These are phyloP conservation scores for Parthenolecanium corni DNA, from an alignment of 2,888 invertebrate genomes.

Conservation along the genomic window DNA sequence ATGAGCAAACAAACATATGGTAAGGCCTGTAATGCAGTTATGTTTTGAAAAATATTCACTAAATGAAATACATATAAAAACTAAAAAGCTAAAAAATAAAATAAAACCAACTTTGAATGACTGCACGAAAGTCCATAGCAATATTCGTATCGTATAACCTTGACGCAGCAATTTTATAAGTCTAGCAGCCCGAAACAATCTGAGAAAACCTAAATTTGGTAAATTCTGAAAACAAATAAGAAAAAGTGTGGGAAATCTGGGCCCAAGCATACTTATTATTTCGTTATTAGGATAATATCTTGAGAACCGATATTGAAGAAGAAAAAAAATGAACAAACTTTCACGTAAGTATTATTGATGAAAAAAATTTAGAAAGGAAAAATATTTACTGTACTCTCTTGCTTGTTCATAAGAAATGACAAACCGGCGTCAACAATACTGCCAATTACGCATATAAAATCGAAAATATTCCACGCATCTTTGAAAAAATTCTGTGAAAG, in stretches of 20 bases:
- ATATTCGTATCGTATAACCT: slow-evolving; percentile 98
- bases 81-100: not conserved
- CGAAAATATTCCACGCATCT: slow-evolving; percentile 99
- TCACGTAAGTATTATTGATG: no score
- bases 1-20: slow-evolving; percentile 99
- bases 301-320: no score
- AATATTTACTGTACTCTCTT: not conserved
- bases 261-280: no score
- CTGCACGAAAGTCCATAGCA: slow-evolving; percentile 99
- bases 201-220: slow-evolving; percentile 96
- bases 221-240: no score
- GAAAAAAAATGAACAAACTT: not conserved
- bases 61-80: not conserved
- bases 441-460: slow-evolving; percentile 99
- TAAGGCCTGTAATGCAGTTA: slow-evolving; percentile 65
- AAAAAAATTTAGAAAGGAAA: no score
- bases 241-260: no score
- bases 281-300: no score
- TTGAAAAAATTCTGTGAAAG: slow-evolving; percentile 91
- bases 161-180: slow-evolving; percentile 97
- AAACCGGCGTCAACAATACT: slow-evolving; percentile 97
- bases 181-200: slow-evolving; percentile 97
- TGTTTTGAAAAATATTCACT: no score
- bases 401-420: slow-evolving; percentile 40
- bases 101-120: slow-evolving; percentile 73